Base-by-base conservation (phyloP, 1,140 invertebrate species). In the Lerema accius region DNA sequence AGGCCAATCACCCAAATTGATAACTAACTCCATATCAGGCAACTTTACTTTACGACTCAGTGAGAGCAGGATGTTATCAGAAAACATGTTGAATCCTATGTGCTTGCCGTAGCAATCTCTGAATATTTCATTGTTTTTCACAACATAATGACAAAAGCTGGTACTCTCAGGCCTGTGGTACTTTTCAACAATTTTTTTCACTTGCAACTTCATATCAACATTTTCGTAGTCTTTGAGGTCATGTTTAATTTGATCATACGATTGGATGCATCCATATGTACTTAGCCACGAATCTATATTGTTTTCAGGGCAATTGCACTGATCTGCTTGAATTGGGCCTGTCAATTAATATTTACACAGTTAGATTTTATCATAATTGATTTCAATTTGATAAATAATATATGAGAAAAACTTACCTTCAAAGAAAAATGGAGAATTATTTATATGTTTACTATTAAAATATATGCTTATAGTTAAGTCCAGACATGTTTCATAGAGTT, bases 1-100 rank as follows among this genome's bases (percentile, higher is more conserved):
- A 7, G 98, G 98, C 97, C 98, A 99, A 89, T 99, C 98, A 11
- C 98, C 98, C 10, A 99, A 92, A 92, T 99, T 99, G 19, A 97
- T 93, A 71, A 98, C 95, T 73, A 99, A 95, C 86, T 99, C 97
- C 59, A 97, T 87, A 91, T 99, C 95, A 9, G 98, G 97, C 42
- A 99, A 83, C 14, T 89, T 66, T n/a, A 96, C 94, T 93, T 98
- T 98, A 67, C 97, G 91, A 7, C 94, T 84, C 10, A 99, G 78
- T 0, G 97, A 98, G 17, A 97, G 82, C 13, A 99, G 91, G 65
- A 98, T 96, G 48, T 94, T 94, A 92, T 99, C 98, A 85, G 96
- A 94, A 91, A 99, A 99, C 94, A 98, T 98, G 85, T 97, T 97
- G 83, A 99, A 99, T 9, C 96, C 98, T n/a, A 97, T 94, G 92